These are phyloP conservation scores for Ceratina australensis DNA, from an alignment of 1,140 invertebrate species.

Conservation along the genomic window DNA sequence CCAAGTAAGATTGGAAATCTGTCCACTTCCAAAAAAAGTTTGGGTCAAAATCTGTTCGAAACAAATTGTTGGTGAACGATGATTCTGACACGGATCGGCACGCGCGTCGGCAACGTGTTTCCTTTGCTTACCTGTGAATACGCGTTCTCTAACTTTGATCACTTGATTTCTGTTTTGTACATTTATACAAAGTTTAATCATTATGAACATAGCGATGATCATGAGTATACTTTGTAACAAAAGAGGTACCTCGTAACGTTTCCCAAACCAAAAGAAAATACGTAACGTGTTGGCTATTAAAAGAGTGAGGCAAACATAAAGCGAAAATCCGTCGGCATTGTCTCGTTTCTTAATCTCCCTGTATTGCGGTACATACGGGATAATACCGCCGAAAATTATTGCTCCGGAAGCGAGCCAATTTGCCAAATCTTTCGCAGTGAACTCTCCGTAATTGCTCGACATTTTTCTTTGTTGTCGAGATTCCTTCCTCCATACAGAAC, in stretches of 20 bases:
- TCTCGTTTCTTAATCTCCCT: conserved; percentile 93
- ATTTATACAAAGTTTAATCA: conserved; percentile 96
- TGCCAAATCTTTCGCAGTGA: conserved; percentile 83
- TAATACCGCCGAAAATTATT: conserved; percentile 95
- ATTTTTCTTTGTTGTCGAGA: conserved; percentile 29
- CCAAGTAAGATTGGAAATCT: conserved; percentile 97
- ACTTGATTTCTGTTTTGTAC: conserved; percentile 92
- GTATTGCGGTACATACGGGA: conserved; percentile 95
- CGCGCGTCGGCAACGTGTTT: not conserved
- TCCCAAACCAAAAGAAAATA: conserved; percentile 99
- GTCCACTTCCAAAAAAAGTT: conserved; percentile 99
- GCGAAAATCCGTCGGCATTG: conserved; percentile 97
- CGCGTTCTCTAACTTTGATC: conserved; percentile 86
- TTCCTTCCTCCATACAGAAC: too few species aligned
- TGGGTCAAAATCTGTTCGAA: conserved; percentile 90
- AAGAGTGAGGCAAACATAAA: conserved; percentile 96
- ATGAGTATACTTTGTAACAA: conserved; percentile 98
- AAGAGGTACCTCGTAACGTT: conserved; percentile 96
- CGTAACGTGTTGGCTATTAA: conserved; percentile 97
- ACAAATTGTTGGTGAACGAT: conserved; percentile 48
- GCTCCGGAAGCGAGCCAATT: conserved; percentile 86
- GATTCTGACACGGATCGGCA: not conserved
- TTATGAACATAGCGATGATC: conserved; percentile 96
- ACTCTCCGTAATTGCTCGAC: conserved; percentile 61
- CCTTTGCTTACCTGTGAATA: conserved; percentile 89